These are phyloP conservation scores for Xenus cinereus DNA, from an alignment of 2,113 vertebrate species.

Conservation along the genomic window DNA sequence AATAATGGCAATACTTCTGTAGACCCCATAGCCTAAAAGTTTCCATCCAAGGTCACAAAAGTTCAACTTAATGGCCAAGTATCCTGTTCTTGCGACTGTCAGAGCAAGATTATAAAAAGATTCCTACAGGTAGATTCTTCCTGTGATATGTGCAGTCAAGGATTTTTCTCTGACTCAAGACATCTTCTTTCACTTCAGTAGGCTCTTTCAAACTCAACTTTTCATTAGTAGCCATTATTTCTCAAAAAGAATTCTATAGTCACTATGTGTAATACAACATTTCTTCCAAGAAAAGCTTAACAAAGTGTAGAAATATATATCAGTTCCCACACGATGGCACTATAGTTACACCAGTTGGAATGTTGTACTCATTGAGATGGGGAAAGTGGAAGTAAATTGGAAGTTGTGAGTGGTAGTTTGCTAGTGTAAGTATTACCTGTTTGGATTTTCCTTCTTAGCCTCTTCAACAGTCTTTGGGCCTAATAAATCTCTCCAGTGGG, in stretches of 20 bases:
- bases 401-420: neutral
- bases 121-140: neutral
- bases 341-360: neutral
- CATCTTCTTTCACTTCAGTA: neutral
- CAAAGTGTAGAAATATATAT: neutral
- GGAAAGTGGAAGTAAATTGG: neutral
- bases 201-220: neutral
- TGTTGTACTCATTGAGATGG: neutral
- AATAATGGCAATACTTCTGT: neutral
- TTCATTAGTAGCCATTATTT: neutral
- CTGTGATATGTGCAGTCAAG: neutral
- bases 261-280: neutral
- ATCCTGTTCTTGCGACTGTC: neutral
- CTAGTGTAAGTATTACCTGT: conserved; percentile 43
- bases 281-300: neutral
- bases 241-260: neutral
- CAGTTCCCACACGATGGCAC: conserved; percentile 52
- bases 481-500: conserved; percentile 66
- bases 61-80: neutral
- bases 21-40: neutral
- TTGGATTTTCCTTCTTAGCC: conserved; percentile 49
- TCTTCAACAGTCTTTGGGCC: conserved; percentile 61
- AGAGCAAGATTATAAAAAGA: neutral
- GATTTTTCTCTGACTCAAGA: neutral
- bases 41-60: neutral